Base-by-base conservation (phyloP, 1,140 invertebrate genomes). In the Pogonus chalceus region DNA sequence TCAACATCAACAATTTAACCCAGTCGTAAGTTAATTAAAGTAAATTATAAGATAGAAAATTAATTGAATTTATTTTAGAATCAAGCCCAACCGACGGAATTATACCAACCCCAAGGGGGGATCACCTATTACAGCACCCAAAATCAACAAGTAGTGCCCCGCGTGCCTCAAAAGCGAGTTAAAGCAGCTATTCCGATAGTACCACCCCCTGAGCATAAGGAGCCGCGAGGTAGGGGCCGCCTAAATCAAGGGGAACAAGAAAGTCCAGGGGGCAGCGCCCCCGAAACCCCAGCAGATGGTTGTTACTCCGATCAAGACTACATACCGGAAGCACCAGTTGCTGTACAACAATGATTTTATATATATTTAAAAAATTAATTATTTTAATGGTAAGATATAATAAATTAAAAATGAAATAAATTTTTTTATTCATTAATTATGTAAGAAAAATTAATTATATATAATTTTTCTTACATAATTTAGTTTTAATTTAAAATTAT, bases 111-210 rank as follows among this genome's bases (percentile, higher is more conserved):
- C 4, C 68, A 65, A 52, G 64, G 64, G 12, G 68, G 68, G 23
- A 70, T 69, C 10, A 70, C 68, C 18, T 70, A 70, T 53, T 70
- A 70, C 54, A 67, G 66, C 20, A 61, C 68, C n/a, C 61, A 62
- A 26, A 65, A 68, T 48, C 68, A 70, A 55, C 68, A 69, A 50
- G 50, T 65, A 3, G 50, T 56, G 16, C 49, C 54, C 12, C 23
- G 63, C 3, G 62, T 59, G 2, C 61, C 64, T 12, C 64, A 55
- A 52, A 70, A 66, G 51, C 56, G 68, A 10, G 66, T 66, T 1
- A 70, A 67, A 50, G 68, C 66, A 2, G 68, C 68, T 2, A 70
- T 70, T 20, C 68, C 68, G 1, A 70, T 70, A 20, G 62, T 70
- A 18, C 62, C 66, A 1, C 68, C 68, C 9, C 65, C 63, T n/a